Evolutionary conservation across 1,140 invertebrate genomes (phyloP).

Genomic region (Plodia interpunctella): DNA sequence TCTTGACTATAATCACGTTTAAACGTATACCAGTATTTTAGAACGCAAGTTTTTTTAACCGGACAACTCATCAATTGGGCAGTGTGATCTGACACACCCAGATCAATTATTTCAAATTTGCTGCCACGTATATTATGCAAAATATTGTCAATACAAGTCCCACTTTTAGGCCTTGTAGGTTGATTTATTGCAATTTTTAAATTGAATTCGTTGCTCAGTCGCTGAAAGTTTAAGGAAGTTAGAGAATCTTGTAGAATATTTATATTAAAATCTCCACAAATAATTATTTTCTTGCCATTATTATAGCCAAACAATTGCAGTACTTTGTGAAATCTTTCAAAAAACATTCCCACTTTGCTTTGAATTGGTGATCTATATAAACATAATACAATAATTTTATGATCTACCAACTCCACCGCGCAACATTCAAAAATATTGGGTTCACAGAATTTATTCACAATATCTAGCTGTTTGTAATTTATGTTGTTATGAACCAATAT

Average conservation of each 20-base stretch:
- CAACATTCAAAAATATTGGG: constrained; percentile 5
- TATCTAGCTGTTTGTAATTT: neutral
- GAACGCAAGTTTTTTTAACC: constrained; percentile 1
- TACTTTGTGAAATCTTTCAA: constrained; percentile 13
- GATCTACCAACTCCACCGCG: constrained; percentile 14
- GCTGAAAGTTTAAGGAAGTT: neutral
- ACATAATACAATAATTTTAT: constrained; percentile 21
- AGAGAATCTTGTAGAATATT: neutral
- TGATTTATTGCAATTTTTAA: constrained; percentile 15
- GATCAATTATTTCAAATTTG: constrained; percentile 16
- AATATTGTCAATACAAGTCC: constrained; percentile 26
- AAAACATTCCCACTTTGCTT: constrained; percentile 12
- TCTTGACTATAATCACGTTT: constrained; percentile 10
- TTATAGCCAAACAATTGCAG: constrained; percentile 6
- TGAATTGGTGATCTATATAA: constrained; percentile 18
- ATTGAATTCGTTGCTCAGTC: neutral
- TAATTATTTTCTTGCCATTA: constrained; percentile 15
- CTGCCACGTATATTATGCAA: constrained; percentile 14
- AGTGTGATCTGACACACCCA: constrained; percentile 25
- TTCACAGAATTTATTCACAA: neutral
- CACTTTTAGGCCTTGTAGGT: constrained; percentile 20
- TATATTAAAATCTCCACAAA: constrained; percentile 18
- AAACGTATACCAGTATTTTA: constrained; percentile 13
- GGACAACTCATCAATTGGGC: constrained; percentile 21
- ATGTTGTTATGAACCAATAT: neutral